Evolutionary conservation across 2,113 vertebrate genomes (phyloP), one percentile per base, ranked within the genome.

Genomic region (Limanda limanda): DNA sequence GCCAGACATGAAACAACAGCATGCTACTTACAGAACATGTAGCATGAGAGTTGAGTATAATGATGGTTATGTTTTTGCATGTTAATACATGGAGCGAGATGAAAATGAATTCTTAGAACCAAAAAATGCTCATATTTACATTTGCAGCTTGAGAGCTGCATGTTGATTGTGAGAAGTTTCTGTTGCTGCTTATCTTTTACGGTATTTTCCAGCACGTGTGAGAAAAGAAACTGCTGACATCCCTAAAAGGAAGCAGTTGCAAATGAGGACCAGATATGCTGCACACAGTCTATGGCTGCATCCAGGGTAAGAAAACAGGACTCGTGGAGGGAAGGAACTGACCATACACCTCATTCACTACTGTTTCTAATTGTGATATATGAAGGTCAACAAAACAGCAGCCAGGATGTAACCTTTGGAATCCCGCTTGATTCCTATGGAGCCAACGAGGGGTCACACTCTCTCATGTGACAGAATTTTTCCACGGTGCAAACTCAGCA

Each of bases 211-310:
- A 90, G 85, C 80, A 86, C 45, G 55, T 83, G 65, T 79, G 20
- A 54, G 45, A 20, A 40, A 56, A 88, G 72, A 92, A 89, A 91
- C 60, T 83, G 85, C 84, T 90, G 86, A 92, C 82, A 82, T 86
- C 62, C 75, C 75, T 88, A 68, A 90, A 89, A 88, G 75, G 88
- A 88, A 78, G 75, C 27, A 55, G 71, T 86, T 87, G 63, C 75
- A 92, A 93, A 93, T 87, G 79, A 91, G 71, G 78, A 92, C 71
- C 91, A 91, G 88, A 91, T 86, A 88, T 74, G 76, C 71, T 62
- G 56, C 79, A 64, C 65, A 61, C 23, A 71, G 20, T 68, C 31
- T 31, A 31, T 31, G 31, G 31, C 31, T 31, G 56, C 79, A 64
- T 68, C 64, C 23, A 71, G 20, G 65, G 25, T 62, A 66, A 76